Evolutionary conservation across 2,888 invertebrate species (phyloP).

Genomic region (Tetrapedia diversipes): DNA sequence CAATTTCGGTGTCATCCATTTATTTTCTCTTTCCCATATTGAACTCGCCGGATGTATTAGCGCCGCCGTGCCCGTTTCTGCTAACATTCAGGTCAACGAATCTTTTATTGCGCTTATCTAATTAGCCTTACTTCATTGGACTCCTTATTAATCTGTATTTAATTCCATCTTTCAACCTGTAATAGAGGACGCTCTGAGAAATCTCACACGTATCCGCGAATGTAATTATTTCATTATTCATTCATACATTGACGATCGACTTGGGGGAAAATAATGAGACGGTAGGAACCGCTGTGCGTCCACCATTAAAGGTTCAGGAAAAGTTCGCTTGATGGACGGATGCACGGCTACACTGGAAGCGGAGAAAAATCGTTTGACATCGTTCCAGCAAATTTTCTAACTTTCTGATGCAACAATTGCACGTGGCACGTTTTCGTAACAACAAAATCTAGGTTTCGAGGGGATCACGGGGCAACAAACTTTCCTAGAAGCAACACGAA

Average conservation of each 20-base stretch:
- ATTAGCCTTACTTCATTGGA: slow-evolving; percentile 12
- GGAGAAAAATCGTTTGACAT: slow-evolving; percentile 14
- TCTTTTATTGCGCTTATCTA: slow-evolving; percentile 59
- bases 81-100: slow-evolving; percentile 67
- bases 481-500: slow-evolving; percentile 20
- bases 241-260: too few species aligned
- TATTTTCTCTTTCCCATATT: slow-evolving; percentile 69
- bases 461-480: background rate
- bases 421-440: slow-evolving; percentile 36
- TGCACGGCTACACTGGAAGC: background rate
- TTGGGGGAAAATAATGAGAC: background rate
- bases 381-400: slow-evolving; percentile 28
- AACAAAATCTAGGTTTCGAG: slow-evolving; percentile 36
- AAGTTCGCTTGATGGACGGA: background rate
- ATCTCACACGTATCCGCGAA: background rate
- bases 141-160: slow-evolving; percentile 2
- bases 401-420: slow-evolving; percentile 38
- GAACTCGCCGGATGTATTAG: slow-evolving; percentile 57
- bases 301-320: background rate
- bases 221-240: background rate
- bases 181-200: background rate
- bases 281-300: background rate
- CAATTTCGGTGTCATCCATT: slow-evolving; percentile 61
- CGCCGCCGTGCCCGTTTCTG: slow-evolving; percentile 56
- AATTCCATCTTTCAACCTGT: background rate